Evolutionary conservation across 1,140 invertebrate genomes (phyloP).

Genomic region (Eueides isabella): DNA sequence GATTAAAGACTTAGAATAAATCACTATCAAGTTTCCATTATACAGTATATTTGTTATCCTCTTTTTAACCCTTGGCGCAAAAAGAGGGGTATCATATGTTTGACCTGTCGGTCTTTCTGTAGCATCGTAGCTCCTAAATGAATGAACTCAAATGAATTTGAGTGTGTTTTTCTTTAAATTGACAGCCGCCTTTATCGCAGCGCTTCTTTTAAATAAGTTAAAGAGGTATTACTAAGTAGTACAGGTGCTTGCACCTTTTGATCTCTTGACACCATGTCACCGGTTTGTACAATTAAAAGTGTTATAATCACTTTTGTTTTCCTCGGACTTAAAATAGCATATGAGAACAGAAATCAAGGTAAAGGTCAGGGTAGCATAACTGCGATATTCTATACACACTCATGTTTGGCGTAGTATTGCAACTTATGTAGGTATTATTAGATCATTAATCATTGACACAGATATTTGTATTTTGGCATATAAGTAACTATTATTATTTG

Average conservation of each 20-base stretch:
- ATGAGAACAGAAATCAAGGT: constrained; percentile 30
- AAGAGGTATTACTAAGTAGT: not conserved
- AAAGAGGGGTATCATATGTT: not conserved
- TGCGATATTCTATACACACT: constrained; percentile 33
- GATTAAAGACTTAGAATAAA: constrained; percentile 20
- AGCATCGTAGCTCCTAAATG: no score
- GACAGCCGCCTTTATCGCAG: no score
- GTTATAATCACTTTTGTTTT: constrained; percentile 31
- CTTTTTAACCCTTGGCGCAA: not conserved
- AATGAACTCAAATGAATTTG: no score
- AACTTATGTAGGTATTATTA: constrained; percentile 39
- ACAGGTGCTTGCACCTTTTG: not conserved
- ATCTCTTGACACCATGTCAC: not conserved
- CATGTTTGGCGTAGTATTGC: constrained; percentile 28
- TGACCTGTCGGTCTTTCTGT: no score
- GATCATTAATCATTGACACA: constrained; percentile 47
- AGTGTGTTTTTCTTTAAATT: no score
- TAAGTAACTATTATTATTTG: constrained; percentile 33
- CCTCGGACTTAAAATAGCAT: constrained; percentile 5
- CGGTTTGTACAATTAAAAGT: constrained; percentile 1
- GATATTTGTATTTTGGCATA: constrained; percentile 40
- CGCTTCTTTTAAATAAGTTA: not conserved
- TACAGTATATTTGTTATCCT: not conserved
- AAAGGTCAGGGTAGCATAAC: constrained; percentile 30
- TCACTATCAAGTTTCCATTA: constrained; percentile 6